Conservation (phyloP, 2,888 invertebrate genomes). For the Plagiodera versicolora region DNA sequence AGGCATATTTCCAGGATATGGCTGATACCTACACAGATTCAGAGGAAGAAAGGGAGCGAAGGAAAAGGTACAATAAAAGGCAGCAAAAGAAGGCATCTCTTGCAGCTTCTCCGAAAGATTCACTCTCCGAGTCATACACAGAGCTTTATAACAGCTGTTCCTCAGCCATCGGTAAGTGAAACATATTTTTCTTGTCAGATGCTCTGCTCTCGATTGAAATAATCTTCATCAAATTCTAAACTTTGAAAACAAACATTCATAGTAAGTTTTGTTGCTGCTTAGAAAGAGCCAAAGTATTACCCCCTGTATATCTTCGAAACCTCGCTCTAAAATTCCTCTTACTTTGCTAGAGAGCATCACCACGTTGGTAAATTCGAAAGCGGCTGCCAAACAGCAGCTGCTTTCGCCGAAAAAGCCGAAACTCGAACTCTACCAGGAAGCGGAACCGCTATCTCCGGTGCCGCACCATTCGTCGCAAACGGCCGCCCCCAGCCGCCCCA, state of each 20-base stretch:
- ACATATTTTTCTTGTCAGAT: no score
- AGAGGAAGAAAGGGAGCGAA: slow-evolving; percentile 44
- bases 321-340: no score
- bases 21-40: slow-evolving; percentile 45
- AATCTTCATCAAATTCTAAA: no score
- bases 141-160: slow-evolving; percentile 57
- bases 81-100: slow-evolving; percentile 54
- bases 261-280: no score
- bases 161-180: slow-evolving; percentile 46
- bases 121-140: slow-evolving; percentile 50
- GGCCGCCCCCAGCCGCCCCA: slow-evolving; percentile 61
- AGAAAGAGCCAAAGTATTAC: no score
- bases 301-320: no score
- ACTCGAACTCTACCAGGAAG: no score
- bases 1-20: slow-evolving; percentile 17
- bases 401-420: slow-evolving; percentile 45
- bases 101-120: slow-evolving; percentile 44
- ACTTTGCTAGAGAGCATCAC: slow-evolving; percentile 52
- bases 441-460: neutral
- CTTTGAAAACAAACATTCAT: no score
- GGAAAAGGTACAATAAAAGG: slow-evolving; percentile 40
- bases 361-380: slow-evolving; percentile 55
- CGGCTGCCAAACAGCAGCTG: slow-evolving; percentile 32
- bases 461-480: slow-evolving; percentile 40
- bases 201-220: no score